phyloP scores from a whole-genome alignment of 2,113 vertebrate species.

The Struthidea cinerea region DNA sequence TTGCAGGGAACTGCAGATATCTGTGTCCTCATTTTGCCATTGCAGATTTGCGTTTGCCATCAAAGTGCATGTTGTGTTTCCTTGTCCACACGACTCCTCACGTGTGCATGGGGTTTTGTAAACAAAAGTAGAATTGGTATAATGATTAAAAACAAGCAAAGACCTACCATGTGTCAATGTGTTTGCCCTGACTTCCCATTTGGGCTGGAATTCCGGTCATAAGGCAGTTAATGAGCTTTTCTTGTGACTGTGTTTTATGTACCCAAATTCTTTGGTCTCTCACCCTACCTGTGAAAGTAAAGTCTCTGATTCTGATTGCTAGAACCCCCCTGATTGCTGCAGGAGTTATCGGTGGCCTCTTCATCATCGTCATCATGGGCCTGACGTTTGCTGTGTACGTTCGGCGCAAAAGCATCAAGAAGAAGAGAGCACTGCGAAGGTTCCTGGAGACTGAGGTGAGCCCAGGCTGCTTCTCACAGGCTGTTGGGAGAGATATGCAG shows the following conservation, averaged over 20 bases:
- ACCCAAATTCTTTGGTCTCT: background rate
- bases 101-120: slow-evolving; percentile 53
- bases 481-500: background rate
- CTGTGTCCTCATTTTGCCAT: slow-evolving; percentile 38
- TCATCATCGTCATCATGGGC: slow-evolving; percentile 90
- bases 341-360: slow-evolving; percentile 89
- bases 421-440: slow-evolving; percentile 90
- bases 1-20: background rate
- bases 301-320: slow-evolving; percentile 53
- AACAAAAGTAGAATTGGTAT: background rate
- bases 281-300: background rate
- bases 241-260: background rate
- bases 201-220: background rate
- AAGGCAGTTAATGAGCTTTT: background rate
- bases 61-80: slow-evolving; percentile 55
- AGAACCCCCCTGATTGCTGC: slow-evolving; percentile 95
- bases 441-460: slow-evolving; percentile 97
- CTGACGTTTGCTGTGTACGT: slow-evolving; percentile 89
- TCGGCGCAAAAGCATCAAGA: slow-evolving; percentile 94
- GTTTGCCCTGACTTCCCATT: background rate
- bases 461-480: background rate
- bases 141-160: background rate
- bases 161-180: background rate
- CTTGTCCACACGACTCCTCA: slow-evolving; percentile 32
- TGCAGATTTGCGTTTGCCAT: slow-evolving; percentile 46